Conservation (phyloP, 2,113 vertebrate species). For the Falcunculus frontatus region DNA sequence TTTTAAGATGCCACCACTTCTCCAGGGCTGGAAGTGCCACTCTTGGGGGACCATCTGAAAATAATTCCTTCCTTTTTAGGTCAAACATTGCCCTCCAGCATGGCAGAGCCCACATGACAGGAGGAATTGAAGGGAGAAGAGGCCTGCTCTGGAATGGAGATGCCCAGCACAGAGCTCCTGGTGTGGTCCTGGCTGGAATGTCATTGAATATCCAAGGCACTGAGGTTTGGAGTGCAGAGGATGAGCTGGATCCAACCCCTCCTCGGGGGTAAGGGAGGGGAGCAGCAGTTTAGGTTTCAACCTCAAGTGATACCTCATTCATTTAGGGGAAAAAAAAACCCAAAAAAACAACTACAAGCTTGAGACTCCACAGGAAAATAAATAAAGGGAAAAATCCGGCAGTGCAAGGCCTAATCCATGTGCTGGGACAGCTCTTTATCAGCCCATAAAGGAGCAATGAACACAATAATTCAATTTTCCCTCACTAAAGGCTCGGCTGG, state of each 20-base stretch:
- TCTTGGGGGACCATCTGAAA: constrained; percentile 49
- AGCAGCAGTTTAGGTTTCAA: constrained; percentile 17
- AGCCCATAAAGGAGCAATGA: not conserved
- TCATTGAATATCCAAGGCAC: not conserved
- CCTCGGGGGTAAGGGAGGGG: constrained; percentile 14
- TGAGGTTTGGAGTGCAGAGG: not conserved
- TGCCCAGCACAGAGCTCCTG: constrained; percentile 3
- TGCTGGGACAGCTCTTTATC: not conserved
- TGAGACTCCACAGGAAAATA: not conserved
- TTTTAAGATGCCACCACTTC: constrained; percentile 35
- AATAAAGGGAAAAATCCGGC: not conserved
- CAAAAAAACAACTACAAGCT: not conserved
- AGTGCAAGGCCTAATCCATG: not conserved
- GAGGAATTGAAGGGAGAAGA: not conserved
- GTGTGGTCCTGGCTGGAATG: constrained; percentile 55
- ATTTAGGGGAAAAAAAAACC: not conserved
- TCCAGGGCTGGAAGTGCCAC: constrained; percentile 37
- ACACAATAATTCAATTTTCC: not conserved
- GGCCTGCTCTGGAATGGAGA: not conserved
- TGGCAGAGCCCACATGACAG: constrained; percentile 8
- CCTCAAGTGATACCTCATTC: constrained; percentile 35
- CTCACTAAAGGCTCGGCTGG: not conserved
- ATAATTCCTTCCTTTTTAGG: constrained; percentile 51
- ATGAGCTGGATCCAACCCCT: constrained; percentile 10
- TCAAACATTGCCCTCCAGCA: constrained; percentile 48